Evolutionary conservation across 2,797 vertebrate species (phyloP), one percentile per base, ranked within the genome.

Genomic region (Gymnocypris eckloni): DNA sequence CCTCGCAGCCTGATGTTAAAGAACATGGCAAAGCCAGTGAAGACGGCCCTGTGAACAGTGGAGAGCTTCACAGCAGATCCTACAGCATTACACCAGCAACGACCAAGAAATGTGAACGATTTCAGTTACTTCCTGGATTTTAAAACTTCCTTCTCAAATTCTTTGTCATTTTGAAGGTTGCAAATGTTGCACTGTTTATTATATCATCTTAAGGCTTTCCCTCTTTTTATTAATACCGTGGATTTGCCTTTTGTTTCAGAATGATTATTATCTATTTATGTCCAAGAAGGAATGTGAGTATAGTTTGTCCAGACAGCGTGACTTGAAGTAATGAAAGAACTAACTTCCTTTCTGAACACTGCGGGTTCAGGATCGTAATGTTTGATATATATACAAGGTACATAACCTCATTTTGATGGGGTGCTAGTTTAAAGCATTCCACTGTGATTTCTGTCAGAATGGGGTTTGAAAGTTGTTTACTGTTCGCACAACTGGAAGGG

Each of bases 231-330:
- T 33, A 18, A 48, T 64, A 48, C 7, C 3, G 20, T 67, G 45
- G 45, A 67, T 39, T 22, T 50, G 33, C 28, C 77, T 66, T 79
- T 64, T 20, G 59, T 81, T 67, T 64, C 33, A 22, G 52, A 77
- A 61, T 39, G 6, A 64, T 64, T 16, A 3, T 45, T 25, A 37
- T 54, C 18, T 54, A 6, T 81, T 81, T 10, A 25, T 79, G 67
- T 61, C 66, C 59, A 73, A 61, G 83, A 48, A 79, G 83, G 81
- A 88, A 83, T 25, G 33, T 20, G 25, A 41, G 76, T 86, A 87
- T 77, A 87, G 91, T 90, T 82, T 81, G 22, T 81, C 88, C 41
- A 82, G 90, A 93, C 91, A 94, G 94, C 92, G 93, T 92, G 92
- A 91, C 88, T 89, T 79, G 12, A 59, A 67, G 41, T 25, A 4